These are phyloP conservation scores for Hemitrygon akajei DNA, from an alignment of 2,797 vertebrate genomes.

Conservation along the genomic window DNA sequence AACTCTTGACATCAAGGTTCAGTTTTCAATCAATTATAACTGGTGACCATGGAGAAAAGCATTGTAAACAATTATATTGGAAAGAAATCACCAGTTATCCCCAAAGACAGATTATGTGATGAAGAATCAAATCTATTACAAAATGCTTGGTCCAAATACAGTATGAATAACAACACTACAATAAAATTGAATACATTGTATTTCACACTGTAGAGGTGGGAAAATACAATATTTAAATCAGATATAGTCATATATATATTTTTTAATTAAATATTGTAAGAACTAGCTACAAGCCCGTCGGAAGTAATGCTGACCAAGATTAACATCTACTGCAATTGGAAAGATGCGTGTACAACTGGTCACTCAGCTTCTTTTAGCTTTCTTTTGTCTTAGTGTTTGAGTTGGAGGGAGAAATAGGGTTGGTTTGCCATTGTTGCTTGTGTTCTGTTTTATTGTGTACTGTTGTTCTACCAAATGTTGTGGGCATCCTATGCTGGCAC, in stretches of 20 bases:
- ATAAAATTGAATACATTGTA: neutral
- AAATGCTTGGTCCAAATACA: neutral
- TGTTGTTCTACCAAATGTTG: too few species aligned
- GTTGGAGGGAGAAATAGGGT: conserved; percentile 81
- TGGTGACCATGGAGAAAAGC: neutral
- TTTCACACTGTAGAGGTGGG: neutral
- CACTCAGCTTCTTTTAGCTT: conserved; percentile 43
- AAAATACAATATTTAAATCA: too few species aligned
- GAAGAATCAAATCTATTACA: neutral
- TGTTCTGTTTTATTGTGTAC: too few species aligned
- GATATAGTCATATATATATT: neutral
- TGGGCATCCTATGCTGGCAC: too few species aligned
- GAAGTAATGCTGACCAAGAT: neutral
- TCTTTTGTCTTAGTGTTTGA: conserved; percentile 79
- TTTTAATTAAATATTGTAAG: neutral
- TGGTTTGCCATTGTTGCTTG: too few species aligned
- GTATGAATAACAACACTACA: neutral
- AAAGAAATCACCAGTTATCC: too few species aligned
- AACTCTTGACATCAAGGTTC: neutral
- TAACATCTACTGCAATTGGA: neutral
- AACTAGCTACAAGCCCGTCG: neutral
- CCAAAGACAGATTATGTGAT: too few species aligned
- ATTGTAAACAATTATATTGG: neutral
- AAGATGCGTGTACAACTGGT: conserved; percentile 39
- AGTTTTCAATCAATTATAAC: neutral